Base-by-base conservation (phyloP, 1,140 invertebrate species). In the Scylla paramamosain region DNA sequence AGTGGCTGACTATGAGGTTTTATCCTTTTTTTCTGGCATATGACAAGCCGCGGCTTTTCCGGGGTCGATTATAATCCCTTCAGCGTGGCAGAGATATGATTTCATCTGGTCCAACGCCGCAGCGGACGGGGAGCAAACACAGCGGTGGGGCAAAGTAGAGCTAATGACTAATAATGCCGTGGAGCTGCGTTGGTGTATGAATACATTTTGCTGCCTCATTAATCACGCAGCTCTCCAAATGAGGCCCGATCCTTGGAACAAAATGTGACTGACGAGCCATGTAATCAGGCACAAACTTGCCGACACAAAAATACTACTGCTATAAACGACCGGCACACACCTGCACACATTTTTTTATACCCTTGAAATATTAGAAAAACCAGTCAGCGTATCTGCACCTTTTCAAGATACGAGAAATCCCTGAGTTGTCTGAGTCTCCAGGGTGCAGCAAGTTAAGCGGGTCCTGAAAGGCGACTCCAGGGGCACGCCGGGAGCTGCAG, bases 131-230 rank as follows among this genome's bases (percentile, higher is more conserved):
- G 67, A 77, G 67, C 67, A 77, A 25, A 7, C 20, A n/a, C 25
- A n/a, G 67, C 1, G n/a, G 12, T 20, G 12, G 12, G 12, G 12
- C 4, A 77, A 77, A 77, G n/a, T 77, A 77, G 20, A 77, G 67
- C 25, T 77, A 77, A 77, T 77, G 67, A 77, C 67, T 77, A 77
- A 77, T 77, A 77, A 77, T 77, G 16, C 16, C 25, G 67, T n/a
- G 25, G 67, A 77, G 67, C 67, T n/a, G 67, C 25, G 67, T 25
- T n/a, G 67, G 12, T 77, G 25, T 77, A 77, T n/a, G 67, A 77
- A 77, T 77, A 77, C 67, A 77, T 77, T 77, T 25, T 77, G 67
- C 67, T 77, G 67, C 67, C 67, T 77, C 67, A 77, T 77, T 77
- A 77, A 77, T 77, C n/a, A 77, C 25, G 25, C 20, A n/a, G 25